Evolutionary conservation across 2,797 vertebrate genomes (phyloP).

Genomic region (Ctenochaetus hawaiiensis): DNA sequence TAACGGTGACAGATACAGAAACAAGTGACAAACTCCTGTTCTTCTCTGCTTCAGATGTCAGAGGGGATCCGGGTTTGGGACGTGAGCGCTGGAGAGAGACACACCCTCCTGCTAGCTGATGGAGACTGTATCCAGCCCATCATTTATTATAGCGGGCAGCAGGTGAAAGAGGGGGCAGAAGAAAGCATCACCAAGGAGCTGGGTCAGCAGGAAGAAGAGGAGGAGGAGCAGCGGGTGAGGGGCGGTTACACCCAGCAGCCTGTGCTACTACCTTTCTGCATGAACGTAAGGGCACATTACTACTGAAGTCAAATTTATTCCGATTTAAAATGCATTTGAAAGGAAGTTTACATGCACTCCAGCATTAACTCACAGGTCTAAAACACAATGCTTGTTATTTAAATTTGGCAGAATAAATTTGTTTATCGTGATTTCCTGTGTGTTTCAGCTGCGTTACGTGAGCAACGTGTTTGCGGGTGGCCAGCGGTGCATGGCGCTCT

Average conservation of each 20-base stretch:
- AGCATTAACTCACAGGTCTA: too few relatives aligned
- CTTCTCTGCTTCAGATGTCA: slow-evolving; percentile 83
- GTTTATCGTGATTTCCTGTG: neutral
- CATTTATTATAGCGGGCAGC: slow-evolving; percentile 93
- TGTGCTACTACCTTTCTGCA: slow-evolving; percentile 89
- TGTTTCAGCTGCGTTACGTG: slow-evolving; percentile 92
- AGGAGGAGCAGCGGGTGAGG: slow-evolving; percentile 71
- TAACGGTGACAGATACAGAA: neutral
- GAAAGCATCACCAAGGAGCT: slow-evolving; percentile 31
- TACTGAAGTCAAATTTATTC: too few relatives aligned
- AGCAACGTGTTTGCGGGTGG: slow-evolving; percentile 92
- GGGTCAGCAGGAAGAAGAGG: slow-evolving; percentile 56
- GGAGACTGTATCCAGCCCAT: slow-evolving; percentile 95
- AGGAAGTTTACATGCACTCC: too few relatives aligned
- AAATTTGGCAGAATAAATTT: too few relatives aligned
- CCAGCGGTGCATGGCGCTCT: slow-evolving; percentile 86
- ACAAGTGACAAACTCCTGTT: neutral
- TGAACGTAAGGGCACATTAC: slow-evolving; percentile 86
- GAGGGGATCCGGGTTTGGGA: slow-evolving; percentile 92
- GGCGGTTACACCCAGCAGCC: slow-evolving; percentile 86
- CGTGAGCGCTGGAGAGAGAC: slow-evolving; percentile 89
- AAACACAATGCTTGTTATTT: too few relatives aligned
- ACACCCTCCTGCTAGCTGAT: slow-evolving; percentile 93
- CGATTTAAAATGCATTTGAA: too few relatives aligned
- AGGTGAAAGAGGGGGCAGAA: slow-evolving; percentile 75